Conservation (phyloP, 1,140 invertebrate species). For the Cherax quadricarinatus region DNA sequence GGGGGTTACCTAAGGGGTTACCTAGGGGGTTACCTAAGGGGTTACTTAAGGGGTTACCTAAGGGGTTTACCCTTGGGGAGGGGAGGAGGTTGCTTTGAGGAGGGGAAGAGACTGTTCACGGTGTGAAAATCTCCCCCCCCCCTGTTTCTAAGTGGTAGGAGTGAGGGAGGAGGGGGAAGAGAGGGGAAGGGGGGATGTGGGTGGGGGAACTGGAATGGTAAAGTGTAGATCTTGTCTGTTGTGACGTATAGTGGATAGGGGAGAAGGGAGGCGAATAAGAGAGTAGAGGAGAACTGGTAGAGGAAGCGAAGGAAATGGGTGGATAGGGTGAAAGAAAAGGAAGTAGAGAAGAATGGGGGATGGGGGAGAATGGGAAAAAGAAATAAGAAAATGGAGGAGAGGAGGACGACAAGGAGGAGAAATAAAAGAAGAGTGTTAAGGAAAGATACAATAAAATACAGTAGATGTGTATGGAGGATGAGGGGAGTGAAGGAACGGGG, state of each 20-base stretch:
- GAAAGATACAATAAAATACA: no score
- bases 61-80: constrained; percentile 21
- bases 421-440: no score
- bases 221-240: not conserved
- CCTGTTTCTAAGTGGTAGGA: no score
- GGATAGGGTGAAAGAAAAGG: no score
- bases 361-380: no score
- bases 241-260: not conserved
- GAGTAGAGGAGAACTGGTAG: not conserved
- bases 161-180: not conserved
- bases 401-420: no score
- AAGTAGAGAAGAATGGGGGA: no score
- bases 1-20: not conserved
- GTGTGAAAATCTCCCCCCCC: not conserved
- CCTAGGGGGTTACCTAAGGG: not conserved
- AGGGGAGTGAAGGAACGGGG: no score
- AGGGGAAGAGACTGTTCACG: not conserved
- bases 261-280: not conserved
- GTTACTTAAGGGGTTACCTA: no score
- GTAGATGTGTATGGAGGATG: no score
- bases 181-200: not conserved
- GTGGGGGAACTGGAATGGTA: not conserved
- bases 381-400: no score
- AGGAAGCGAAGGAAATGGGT: not conserved
- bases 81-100: not conserved